A percentile compares a stretch with the other conserved stretches of the same genome.
Evolutionary conservation across 1,140 invertebrate species (phyloP).

Genomic region (Pseudobourletiella spinata): DNA sequence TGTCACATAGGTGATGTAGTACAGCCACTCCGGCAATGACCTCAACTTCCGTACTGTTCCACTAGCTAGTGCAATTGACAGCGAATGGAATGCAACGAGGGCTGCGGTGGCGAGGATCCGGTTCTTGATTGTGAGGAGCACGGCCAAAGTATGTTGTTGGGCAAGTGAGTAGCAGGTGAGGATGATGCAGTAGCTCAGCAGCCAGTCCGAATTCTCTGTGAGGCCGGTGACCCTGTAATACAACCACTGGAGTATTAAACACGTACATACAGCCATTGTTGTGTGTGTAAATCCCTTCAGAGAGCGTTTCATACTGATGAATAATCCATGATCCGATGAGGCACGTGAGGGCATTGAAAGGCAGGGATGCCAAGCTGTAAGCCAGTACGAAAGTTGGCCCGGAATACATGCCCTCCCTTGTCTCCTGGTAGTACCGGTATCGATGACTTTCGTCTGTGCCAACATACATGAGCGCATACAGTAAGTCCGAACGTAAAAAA

Average conservation of each 20-base stretch:
- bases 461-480: background rate
- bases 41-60: constrained; percentile 49
- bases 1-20: constrained; percentile 65
- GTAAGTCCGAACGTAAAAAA: background rate
- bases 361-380: constrained; percentile 67
- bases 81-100: constrained; percentile 61
- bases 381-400: constrained; percentile 72
- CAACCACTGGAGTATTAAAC: too few relatives aligned
- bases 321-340: constrained; percentile 57
- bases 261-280: too few relatives aligned
- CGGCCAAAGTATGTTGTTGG: constrained; percentile 71
- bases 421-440: constrained; percentile 82
- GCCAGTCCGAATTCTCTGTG: constrained; percentile 38
- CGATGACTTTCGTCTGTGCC: constrained; percentile 64
- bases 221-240: background rate
- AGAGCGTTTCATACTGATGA: constrained; percentile 68
- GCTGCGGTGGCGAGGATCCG: constrained; percentile 62
- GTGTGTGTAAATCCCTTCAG: too few relatives aligned
- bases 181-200: constrained; percentile 54
- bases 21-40: constrained; percentile 65
- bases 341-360: constrained; percentile 64
- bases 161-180: constrained; percentile 71
- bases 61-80: constrained; percentile 64
- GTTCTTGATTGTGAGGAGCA: constrained; percentile 70
- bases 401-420: constrained; percentile 73